phyloP scores from a whole-genome alignment of 1,140 invertebrate genomes.

The Drosophila rhopaloa region DNA sequence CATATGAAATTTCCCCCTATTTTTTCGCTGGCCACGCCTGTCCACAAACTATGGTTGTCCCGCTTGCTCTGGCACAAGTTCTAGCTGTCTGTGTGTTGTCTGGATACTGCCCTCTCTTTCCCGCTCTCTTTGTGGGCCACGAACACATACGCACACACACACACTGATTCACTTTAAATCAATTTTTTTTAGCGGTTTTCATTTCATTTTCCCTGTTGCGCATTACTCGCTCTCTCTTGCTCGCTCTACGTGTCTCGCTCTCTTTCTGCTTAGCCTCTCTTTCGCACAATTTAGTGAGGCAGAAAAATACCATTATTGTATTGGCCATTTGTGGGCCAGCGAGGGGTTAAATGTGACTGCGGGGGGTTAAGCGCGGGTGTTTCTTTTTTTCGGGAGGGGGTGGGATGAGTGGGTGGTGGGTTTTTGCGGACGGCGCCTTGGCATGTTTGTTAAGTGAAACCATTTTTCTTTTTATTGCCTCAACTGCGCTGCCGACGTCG shows the following conservation, averaged over 20 bases:
- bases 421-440: slow-evolving; percentile 61
- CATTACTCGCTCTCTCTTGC: slow-evolving; percentile 38
- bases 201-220: slow-evolving; percentile 78
- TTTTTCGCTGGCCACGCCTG: slow-evolving; percentile 69
- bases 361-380: slow-evolving; percentile 4
- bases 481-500: slow-evolving; percentile 17
- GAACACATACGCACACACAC: slow-evolving; percentile 24
- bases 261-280: slow-evolving; percentile 28
- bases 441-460: slow-evolving; percentile 82
- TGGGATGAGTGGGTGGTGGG: slow-evolving; percentile 17
- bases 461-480: slow-evolving; percentile 79
- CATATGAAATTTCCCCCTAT: slow-evolving; percentile 68
- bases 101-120: slow-evolving; percentile 7
- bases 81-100: background rate
- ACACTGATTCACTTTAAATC: slow-evolving; percentile 79
- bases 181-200: slow-evolving; percentile 80
- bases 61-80: slow-evolving; percentile 10
- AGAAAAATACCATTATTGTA: slow-evolving; percentile 80
- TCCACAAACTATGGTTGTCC: slow-evolving; percentile 24
- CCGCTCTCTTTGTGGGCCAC: background rate
- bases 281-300: slow-evolving; percentile 51
- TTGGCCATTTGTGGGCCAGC: slow-evolving; percentile 27
- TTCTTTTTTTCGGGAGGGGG: slow-evolving; percentile 15
- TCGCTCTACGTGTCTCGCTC: slow-evolving; percentile 4
- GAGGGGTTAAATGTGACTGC: slow-evolving; percentile 3